Percentiles rank a stretch among this genome's conserved stretches.
Conservation (phyloP, 1,140 invertebrate species). For the Temnothorax nylanderi region DNA sequence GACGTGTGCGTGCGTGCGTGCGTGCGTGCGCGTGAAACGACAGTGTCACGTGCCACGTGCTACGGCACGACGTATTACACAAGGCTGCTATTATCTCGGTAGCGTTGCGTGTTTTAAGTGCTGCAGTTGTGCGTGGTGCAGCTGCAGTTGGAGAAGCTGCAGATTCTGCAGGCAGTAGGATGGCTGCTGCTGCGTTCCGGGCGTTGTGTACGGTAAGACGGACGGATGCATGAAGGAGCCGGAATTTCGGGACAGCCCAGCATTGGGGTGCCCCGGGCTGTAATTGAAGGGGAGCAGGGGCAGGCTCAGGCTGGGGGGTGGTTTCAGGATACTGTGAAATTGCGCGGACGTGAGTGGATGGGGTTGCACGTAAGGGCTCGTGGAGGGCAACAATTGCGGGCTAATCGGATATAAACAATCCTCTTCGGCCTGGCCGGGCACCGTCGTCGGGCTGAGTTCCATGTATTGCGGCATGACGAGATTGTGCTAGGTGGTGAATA, state of each 20-base stretch:
- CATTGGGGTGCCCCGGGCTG: constrained; percentile 17
- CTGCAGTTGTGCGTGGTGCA: constrained; percentile 78
- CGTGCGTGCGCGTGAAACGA: constrained; percentile 63
- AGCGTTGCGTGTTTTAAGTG: constrained; percentile 78
- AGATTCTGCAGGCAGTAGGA: constrained; percentile 76
- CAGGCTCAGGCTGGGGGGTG: constrained; percentile 35
- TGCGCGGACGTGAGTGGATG: constrained; percentile 80
- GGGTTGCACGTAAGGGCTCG: constrained; percentile 81
- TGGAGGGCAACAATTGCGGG: constrained; percentile 80
- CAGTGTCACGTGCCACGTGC: constrained; percentile 59
- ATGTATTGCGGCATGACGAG: constrained; percentile 82
- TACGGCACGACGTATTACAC: constrained; percentile 65
- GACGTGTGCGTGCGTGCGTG: constrained; percentile 72
- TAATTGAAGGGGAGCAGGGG: constrained; percentile 45
- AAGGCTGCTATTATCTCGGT: constrained; percentile 79
- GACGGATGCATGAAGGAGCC: constrained; percentile 69
- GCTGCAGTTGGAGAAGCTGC: constrained; percentile 75
- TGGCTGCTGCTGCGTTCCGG: constrained; percentile 43
- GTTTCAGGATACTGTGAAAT: constrained; percentile 77
- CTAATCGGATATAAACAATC: constrained; percentile 83
- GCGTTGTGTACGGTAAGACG: constrained; percentile 55
- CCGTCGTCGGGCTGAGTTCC: constrained; percentile 76
- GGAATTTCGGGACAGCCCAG: constrained; percentile 53
- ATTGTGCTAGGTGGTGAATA: constrained; percentile 80
- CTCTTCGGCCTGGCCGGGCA: constrained; percentile 81